phyloP scores from a whole-genome alignment of 2,113 vertebrate species.

The Spizaetus ornatus region DNA sequence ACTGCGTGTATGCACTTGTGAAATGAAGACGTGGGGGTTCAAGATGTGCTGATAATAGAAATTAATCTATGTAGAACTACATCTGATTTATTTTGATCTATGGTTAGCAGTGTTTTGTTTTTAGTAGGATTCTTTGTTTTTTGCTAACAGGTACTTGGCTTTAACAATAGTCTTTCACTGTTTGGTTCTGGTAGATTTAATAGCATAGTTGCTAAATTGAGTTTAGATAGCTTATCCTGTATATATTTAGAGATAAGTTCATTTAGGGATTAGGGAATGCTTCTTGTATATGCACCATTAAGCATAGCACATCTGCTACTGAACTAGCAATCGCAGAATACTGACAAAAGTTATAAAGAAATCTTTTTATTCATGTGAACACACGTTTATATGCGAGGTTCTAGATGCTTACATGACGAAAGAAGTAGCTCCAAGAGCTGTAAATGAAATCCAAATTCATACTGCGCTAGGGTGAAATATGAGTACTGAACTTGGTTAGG shows the following conservation, averaged over 20 bases:
- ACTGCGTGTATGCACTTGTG: not conserved
- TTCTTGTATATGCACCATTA: constrained; percentile 80
- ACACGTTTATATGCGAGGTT: not conserved
- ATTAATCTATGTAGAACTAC: not conserved
- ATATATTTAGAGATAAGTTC: constrained; percentile 82
- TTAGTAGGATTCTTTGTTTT: not conserved
- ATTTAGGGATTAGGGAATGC: constrained; percentile 80
- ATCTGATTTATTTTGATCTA: constrained; percentile 29
- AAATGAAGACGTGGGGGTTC: not conserved
- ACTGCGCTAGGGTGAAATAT: not conserved
- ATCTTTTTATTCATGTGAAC: constrained; percentile 62
- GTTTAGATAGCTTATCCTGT: constrained; percentile 75
- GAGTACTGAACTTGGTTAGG: not conserved
- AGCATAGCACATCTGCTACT: constrained; percentile 76
- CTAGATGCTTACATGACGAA: not conserved
- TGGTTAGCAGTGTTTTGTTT: not conserved
- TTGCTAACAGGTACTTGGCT: constrained; percentile 21
- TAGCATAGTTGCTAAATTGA: constrained; percentile 70
- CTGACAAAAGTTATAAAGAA: constrained; percentile 79
- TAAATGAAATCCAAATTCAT: not conserved
- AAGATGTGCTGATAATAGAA: not conserved
- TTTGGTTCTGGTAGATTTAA: constrained; percentile 60
- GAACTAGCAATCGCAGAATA: constrained; percentile 77
- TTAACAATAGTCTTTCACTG: constrained; percentile 41
- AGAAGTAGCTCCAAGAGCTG: not conserved